Base-by-base conservation (phyloP, 2,113 vertebrate species). In the Parus major region DNA sequence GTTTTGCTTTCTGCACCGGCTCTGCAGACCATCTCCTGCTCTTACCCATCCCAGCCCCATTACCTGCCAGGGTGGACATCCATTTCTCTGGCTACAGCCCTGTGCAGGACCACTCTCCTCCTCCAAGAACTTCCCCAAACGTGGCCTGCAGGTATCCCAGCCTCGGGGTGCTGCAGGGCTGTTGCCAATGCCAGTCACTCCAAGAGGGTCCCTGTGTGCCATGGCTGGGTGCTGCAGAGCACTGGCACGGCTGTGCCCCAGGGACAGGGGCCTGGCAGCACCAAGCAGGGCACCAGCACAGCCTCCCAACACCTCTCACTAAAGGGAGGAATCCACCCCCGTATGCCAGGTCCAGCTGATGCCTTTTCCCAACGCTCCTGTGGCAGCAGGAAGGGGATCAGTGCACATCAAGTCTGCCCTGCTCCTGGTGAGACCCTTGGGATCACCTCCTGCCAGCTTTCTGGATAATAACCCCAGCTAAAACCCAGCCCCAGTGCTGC, bases 401-500 rank as follows among this genome's bases (percentile, higher is more conserved):
- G 55, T 3, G 2, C 1, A 1, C 70, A 9, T 17, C 2, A 2
- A 87, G 78, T 71, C 42, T 25, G 2, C 13, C 53, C 50, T 22
- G 17, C 44, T 72, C 83, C 60, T 3, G 9, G 11, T 0, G 0
- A 36, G 17, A 44, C 15, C 20, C 5, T 10, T 21, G 4, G 44
- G 3, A 19, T 59, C 73, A 31, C 49, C 36, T 13, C 49, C 41
- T 1, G 0, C 11, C 2, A 53, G 23, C 29, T 42, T 15, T 4
- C 31, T 2, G 8, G 12, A 5, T 16, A 35, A 33, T 3, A 42
- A 22, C 42, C 21, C 24, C 8, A 0, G 22, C n/a, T 21, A 33
- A 70, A 77, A 12, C 35, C 11, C 0, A 0, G 35, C 13, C 11
- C 20, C 0, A 0, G 15, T 0, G 0, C 71, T 46, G 35, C 4